Percentiles rank a stretch among this genome's conserved stretches.
phyloP scores from a whole-genome alignment of 2,888 invertebrate species.

The Tinea pellionella region DNA sequence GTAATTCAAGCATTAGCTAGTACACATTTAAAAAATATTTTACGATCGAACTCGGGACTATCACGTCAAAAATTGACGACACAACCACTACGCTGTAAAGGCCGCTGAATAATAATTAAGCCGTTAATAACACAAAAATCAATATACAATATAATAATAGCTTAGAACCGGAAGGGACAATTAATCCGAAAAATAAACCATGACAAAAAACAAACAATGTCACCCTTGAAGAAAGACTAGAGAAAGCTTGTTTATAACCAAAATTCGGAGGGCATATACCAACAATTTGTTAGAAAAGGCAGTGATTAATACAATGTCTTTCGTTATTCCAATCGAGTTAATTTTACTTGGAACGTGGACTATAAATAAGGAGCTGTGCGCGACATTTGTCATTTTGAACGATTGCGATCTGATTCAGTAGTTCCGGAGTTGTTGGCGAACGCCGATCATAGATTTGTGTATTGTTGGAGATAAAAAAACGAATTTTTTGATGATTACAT shows the following conservation, averaged over 20 bases:
- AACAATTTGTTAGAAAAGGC: slow-evolving; percentile 48
- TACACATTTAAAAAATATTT: no score
- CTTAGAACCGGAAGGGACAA: background rate
- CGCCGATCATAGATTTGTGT: slow-evolving; percentile 13
- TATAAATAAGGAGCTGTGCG: slow-evolving; percentile 41
- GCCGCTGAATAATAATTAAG: no score
- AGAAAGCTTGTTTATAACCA: slow-evolving; percentile 7
- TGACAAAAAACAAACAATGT: background rate
- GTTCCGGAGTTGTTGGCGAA: slow-evolving; percentile 28
- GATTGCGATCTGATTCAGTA: slow-evolving; percentile 52
- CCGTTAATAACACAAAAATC: no score
- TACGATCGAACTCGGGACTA: no score
- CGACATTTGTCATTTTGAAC: slow-evolving; percentile 52
- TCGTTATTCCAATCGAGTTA: slow-evolving; percentile 53
- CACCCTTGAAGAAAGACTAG: background rate
- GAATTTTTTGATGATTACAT: no score
- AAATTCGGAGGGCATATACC: slow-evolving; percentile 34
- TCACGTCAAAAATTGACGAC: no score
- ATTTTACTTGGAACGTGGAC: slow-evolving; percentile 43
- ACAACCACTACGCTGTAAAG: no score
- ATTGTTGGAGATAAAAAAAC: background rate
- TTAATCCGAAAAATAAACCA: background rate
- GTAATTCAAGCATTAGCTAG: no score
- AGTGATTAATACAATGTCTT: slow-evolving; percentile 52
- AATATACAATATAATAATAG: no score